A percentile compares a stretch with the other conserved stretches of the same genome.
phyloP scores from a whole-genome alignment of 2,888 invertebrate genomes.

The Dichetophora obliterata region DNA sequence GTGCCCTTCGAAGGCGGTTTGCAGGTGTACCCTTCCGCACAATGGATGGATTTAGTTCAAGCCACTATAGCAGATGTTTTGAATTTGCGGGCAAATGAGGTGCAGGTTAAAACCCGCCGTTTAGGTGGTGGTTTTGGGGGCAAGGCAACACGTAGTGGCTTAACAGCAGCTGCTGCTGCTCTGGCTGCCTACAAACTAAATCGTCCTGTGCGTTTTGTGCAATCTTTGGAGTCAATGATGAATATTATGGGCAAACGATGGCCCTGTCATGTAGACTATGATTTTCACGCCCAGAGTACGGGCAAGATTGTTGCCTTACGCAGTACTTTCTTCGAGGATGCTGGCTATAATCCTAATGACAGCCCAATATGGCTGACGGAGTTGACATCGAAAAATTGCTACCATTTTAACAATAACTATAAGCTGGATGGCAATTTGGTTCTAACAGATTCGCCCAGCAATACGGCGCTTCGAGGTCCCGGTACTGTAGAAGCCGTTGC shows the following conservation, averaged over 20 bases:
- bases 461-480: constrained; percentile 78
- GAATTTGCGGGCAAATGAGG: constrained; percentile 74
- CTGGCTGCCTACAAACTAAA: constrained; percentile 74
- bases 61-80: constrained; percentile 73
- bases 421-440: constrained; percentile 76
- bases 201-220: constrained; percentile 78
- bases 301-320: constrained; percentile 78
- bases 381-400: constrained; percentile 73
- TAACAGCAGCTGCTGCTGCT: constrained; percentile 76
- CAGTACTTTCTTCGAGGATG: constrained; percentile 71
- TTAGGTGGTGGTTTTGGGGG: constrained; percentile 87
- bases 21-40: constrained; percentile 75
- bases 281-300: constrained; percentile 74
- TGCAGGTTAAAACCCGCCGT: constrained; percentile 80
- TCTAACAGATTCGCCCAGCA: constrained; percentile 76
- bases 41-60: constrained; percentile 75
- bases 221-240: constrained; percentile 81
- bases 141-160: constrained; percentile 77
- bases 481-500: constrained; percentile 74
- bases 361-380: constrained; percentile 73
- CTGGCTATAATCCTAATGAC: constrained; percentile 73
- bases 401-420: constrained; percentile 76
- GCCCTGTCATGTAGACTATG: constrained; percentile 75
- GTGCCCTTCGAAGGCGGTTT: constrained; percentile 79
- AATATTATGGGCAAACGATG: constrained; percentile 76